Evolutionary conservation across 2,888 invertebrate genomes (phyloP), one percentile per base, ranked within the genome.

Genomic region (Scaptomyza caliginosa): DNA sequence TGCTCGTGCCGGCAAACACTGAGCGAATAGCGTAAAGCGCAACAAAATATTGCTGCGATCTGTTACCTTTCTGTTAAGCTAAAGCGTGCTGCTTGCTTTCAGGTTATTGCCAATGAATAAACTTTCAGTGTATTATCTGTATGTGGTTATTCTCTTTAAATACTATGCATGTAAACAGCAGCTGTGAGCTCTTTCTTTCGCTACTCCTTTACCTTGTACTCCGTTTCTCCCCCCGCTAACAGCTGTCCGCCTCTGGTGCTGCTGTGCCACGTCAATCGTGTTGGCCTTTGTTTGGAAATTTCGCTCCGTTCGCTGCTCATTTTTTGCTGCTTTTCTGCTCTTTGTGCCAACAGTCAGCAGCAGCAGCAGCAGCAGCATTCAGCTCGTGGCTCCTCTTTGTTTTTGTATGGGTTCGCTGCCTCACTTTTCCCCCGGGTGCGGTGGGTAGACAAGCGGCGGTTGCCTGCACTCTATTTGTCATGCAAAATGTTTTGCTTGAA

Each of bases 401-500:
- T n/a, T n/a, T n/a, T n/a, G n/a, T n/a, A n/a, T n/a, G n/a, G n/a
- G n/a, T n/a, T n/a, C n/a, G n/a, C n/a, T n/a, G n/a, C n/a, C n/a
- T n/a, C n/a, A n/a, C n/a, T n/a, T n/a, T n/a, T n/a, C n/a, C n/a
- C n/a, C n/a, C n/a, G n/a, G n/a, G n/a, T n/a, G n/a, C n/a, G n/a
- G n/a, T n/a, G n/a, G n/a, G 55, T 69, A 70, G 75, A 65, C 72
- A 72, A 19, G 4, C 67, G 50, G 54, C 36, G 72, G 52, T 58
- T 71, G 62, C 57, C 42, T 69, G 75, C 73, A 69, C 52, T 65
- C 63, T 68, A 68, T 82, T 78, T 71, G 79, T 85, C 42, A 72
- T 78, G 69, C 69, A 86, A 82, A 80, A 76, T 73, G 86, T 67
- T 80, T 79, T 82, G 80, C 83, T 65, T 86, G 83, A 81, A 81